Base-by-base conservation (phyloP, 2,797 vertebrate species). In the Sebastes steindachneri region DNA sequence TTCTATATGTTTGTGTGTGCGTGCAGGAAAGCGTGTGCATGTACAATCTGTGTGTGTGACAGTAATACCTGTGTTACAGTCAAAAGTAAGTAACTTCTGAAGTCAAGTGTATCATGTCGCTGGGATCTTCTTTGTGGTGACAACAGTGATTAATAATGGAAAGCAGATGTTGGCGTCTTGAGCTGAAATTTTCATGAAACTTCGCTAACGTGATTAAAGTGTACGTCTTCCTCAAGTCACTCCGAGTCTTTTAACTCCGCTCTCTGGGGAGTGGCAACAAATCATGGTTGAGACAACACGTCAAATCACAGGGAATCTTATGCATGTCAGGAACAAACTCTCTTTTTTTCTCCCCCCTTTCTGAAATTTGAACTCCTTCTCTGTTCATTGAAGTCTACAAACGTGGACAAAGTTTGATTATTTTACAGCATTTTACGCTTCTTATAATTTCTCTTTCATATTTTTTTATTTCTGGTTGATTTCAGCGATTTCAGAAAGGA, bases 101-200 rank as follows among this genome's bases (percentile, higher is more conserved):
- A 91, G 89, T 92, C 81, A 77, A 93, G 86, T 90, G 94, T 89
- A 90, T 94, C 88, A 79, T 91, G 90, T 92, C 77, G 90, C 82
- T 54, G 1, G 89, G 90, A 89, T 92, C 92, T 68, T 83, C 92
- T 92, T 82, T 85, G 89, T 86, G 92, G 91, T 95, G 94, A 95
- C 94, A 95, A 94, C 92, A 93, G 81, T 91, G 94, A 95, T 95
- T 92, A 95, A 95, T 95, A 95, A 95, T 95, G 93, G 90, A 95
- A 89, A 93, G 85, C 93, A 93, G 92, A 93, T 90, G 94, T 95
- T 91, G 92, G 93, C 92, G 82, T 93, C 92, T 90, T 75, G 64
- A 93, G 88, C 90, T 95, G 91, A 95, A 94, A 95, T 89, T 93
- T 95, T 95, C 91, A 94, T 94, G 94, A 94, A 95, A 94, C 93